These are phyloP conservation scores for Scaptomyza pallida DNA, from an alignment of 1,140 invertebrate genomes.

Conservation along the genomic window DNA sequence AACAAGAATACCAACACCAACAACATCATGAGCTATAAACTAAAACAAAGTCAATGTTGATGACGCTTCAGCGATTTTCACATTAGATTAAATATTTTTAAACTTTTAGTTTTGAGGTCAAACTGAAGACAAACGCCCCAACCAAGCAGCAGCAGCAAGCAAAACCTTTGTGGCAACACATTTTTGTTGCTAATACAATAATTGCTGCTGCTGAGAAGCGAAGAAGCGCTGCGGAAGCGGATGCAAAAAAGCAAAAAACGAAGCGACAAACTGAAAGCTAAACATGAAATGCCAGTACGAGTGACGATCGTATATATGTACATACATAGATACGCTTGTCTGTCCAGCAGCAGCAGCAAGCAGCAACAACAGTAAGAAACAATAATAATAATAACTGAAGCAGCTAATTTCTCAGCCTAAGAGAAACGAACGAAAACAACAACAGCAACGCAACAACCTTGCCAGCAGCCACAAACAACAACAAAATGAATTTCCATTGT, in stretches of 20 bases:
- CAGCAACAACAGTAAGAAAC: conserved; percentile 37
- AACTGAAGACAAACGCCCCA: conserved; percentile 40
- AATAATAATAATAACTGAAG: conserved; percentile 77
- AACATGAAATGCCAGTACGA: conserved; percentile 75
- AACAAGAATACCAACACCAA: conserved; percentile 15
- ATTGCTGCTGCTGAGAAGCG: conserved; percentile 55
- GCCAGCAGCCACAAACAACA: conserved; percentile 66
- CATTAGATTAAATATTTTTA: conserved; percentile 77
- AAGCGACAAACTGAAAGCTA: conserved; percentile 66
- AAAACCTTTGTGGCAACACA: conserved; percentile 11
- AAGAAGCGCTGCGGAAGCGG: conserved; percentile 68
- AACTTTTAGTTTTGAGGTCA: conserved; percentile 76
- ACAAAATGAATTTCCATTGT: conserved; percentile 79
- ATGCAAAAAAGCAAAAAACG: conserved; percentile 59
- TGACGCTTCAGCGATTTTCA: conserved; percentile 76
- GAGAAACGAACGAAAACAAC: conserved; percentile 25
- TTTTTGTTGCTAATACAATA: conserved; percentile 67
- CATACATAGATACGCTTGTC: too few species aligned
- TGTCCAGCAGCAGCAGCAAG: conserved; percentile 41
- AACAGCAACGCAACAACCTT: conserved; percentile 50
- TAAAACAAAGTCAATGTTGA: conserved; percentile 53
- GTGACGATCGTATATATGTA: conserved; percentile 73
- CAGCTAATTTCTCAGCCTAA: conserved; percentile 77
- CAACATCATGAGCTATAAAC: conserved; percentile 13
- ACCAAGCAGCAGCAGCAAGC: not conserved